Percentiles rank a stretch among this genome's conserved stretches.
Evolutionary conservation across 2,113 vertebrate genomes (phyloP).

Genomic region (Ctenomys sociabilis): DNA sequence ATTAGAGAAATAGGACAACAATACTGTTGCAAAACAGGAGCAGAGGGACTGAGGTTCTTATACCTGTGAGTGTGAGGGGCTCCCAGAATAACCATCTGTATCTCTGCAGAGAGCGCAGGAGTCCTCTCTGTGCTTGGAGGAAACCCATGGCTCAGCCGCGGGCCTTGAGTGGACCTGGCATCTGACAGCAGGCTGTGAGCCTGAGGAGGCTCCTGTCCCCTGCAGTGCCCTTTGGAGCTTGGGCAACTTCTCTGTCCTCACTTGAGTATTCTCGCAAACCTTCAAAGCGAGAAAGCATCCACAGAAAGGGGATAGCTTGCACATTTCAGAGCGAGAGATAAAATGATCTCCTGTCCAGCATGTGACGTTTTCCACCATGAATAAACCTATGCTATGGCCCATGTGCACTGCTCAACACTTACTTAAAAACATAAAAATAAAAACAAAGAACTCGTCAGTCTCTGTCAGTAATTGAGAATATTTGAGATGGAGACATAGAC

Average conservation of each 20-base stretch:
- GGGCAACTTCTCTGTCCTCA: background rate
- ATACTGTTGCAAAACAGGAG: background rate
- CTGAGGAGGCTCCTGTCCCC: background rate
- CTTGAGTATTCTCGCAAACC: background rate
- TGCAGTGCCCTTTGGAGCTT: background rate
- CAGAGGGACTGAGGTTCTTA: background rate
- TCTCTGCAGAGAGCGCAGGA: background rate
- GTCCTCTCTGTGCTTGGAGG: background rate
- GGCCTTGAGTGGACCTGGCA: background rate
- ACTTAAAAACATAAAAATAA: background rate
- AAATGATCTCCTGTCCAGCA: background rate
- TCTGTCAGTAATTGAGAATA: background rate
- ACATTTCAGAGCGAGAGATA: conserved; percentile 36
- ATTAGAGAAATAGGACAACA: background rate
- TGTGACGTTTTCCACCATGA: background rate
- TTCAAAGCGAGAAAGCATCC: background rate
- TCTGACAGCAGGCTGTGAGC: background rate
- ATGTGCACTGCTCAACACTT: background rate
- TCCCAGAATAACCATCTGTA: too few species aligned
- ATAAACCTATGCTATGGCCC: background rate
- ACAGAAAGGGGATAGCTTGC: background rate
- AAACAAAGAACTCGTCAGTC: background rate
- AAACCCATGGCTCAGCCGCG: too few species aligned
- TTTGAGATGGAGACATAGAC: background rate
- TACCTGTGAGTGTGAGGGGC: too few species aligned